These are phyloP conservation scores for Callionymus lyra DNA, from an alignment of 2,113 vertebrate species.

Conservation along the genomic window DNA sequence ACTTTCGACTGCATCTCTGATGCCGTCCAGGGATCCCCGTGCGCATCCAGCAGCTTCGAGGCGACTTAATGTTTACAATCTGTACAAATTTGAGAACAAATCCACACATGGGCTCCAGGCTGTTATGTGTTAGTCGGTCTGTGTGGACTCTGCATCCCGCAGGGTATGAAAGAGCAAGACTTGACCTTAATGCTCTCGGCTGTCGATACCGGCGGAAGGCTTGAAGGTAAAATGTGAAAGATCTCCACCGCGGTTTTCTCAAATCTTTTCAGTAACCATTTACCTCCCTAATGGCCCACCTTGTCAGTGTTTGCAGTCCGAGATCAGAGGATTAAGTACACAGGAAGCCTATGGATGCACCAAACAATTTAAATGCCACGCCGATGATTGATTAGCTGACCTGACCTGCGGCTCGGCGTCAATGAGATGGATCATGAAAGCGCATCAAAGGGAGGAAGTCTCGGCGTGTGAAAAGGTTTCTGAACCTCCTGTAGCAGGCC, in stretches of 20 bases:
- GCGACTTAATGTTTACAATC: too few species aligned
- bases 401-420: conserved; percentile 36
- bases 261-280: conserved; percentile 4
- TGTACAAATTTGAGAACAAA: neutral
- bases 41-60: too few species aligned
- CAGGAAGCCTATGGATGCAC: conserved; percentile 34
- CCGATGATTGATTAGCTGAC: conserved; percentile 55
- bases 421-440: conserved; percentile 51
- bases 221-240: neutral
- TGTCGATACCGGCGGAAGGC: neutral
- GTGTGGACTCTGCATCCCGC: neutral
- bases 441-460: conserved; percentile 43
- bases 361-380: conserved; percentile 53
- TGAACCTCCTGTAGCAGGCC: conserved; percentile 28
- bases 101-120: neutral
- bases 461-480: conserved; percentile 10
- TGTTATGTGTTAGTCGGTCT: conserved; percentile 13
- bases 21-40: too few species aligned
- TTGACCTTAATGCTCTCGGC: conserved; percentile 27
- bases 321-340: conserved; percentile 39
- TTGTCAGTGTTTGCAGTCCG: conserved; percentile 17
- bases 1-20: too few species aligned
- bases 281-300: conserved; percentile 5
- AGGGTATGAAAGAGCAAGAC: conserved; percentile 19
- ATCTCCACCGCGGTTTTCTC: conserved; percentile 1